Evolutionary conservation across 2,888 invertebrate species (phyloP), one percentile per base, ranked within the genome.

Genomic region (Aromia moschata): DNA sequence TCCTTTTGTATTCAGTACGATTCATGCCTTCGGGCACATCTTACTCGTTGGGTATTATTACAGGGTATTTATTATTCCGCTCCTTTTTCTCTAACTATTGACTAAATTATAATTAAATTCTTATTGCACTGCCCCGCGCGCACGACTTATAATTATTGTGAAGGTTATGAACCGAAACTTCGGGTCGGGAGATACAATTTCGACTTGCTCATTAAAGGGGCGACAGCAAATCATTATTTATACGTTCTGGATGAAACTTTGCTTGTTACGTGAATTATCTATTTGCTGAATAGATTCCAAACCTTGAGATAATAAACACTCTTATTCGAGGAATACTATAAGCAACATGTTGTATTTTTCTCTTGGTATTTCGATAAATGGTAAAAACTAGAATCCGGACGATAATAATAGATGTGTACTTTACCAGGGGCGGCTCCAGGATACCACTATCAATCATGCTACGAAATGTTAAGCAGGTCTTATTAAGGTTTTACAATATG

Each of bases 1-100:
- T 58, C 63, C 62, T 63, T 70, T 68, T 67, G 69, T 69, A 71
- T 70, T 70, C 70, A 65, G 57, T 53, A 57, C 67, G 61, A 66
- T 68, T 59, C 64, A 52, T 56, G 45, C 53, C 66, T 64, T 20
- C 15, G 49, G 57, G 62, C 60, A 37, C 47, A 56, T 53, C 62
- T 59, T 60, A 65, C 60, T 65, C 56, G 52, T 54, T 44, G 36
- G 51, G 62, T 68, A 64, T 66, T 68, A 59, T 66, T 68, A 58
- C 61, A 60, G 60, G 59, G 54, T 66, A 60, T 68, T 68, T 68
- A 66, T 68, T 66, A 68, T 66, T 65, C 68, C 58, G 55, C 41
- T 52, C 51, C 31, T 52, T 36, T 40, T 54, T 59, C 41, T 41
- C 20, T 41, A 46, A 40, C 46, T 56, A 56, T 56, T 56, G 56